Conservation (phyloP, 2,113 vertebrate species). For the Synodontis membranacea region DNA sequence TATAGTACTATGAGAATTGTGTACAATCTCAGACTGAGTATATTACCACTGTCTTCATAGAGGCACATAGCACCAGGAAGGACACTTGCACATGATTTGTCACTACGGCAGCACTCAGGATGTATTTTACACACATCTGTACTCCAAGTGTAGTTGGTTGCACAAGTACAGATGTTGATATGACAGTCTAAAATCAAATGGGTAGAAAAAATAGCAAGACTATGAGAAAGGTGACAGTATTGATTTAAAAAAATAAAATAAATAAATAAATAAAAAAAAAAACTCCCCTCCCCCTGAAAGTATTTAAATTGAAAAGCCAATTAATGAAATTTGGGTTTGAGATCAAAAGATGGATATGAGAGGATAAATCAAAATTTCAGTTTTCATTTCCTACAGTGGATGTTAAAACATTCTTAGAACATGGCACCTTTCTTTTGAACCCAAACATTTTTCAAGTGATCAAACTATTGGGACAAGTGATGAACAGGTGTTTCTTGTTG, state of each 20-base stretch:
- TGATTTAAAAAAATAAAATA: background rate
- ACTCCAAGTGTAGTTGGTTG: background rate
- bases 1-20: background rate
- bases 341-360: background rate
- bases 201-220: background rate
- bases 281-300: background rate
- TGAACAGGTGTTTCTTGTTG: background rate
- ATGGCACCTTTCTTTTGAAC: background rate
- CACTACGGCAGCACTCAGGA: background rate
- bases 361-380: background rate
- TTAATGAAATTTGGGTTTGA: background rate
- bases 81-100: accelerated
- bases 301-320: background rate
- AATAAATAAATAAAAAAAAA: background rate
- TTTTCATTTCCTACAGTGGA: background rate
- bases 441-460: background rate
- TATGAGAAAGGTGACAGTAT: background rate
- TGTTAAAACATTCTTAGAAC: background rate
- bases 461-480: background rate
- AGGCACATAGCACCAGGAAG: constrained; percentile 14
- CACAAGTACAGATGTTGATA: background rate
- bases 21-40: background rate
- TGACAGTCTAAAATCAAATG: constrained; percentile 26
- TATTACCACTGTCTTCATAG: constrained; percentile 49
- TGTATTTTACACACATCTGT: background rate